Percentiles rank a stretch among this genome's conserved stretches.
Conservation (phyloP, 2,888 invertebrate species). For the Drosophila barbarae region DNA sequence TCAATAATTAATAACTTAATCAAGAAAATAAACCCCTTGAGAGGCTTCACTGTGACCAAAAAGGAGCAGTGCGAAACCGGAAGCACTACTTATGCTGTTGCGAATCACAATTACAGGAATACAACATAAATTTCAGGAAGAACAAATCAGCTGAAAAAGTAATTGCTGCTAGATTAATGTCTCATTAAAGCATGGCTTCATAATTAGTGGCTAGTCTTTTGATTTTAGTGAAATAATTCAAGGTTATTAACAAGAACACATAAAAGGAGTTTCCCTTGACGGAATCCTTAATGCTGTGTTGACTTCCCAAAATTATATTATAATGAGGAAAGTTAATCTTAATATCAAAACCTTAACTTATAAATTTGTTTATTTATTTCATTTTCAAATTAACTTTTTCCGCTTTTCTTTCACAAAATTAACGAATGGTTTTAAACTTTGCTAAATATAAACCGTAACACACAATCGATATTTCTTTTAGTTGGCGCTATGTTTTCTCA, state of each 20-base stretch:
- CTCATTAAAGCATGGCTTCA: background rate
- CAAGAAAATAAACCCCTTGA: background rate
- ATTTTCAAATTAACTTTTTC: no score
- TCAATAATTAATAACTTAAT: background rate
- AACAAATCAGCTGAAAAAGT: background rate
- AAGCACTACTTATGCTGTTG: constrained; percentile 3
- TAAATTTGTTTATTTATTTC: no score
- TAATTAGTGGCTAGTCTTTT: background rate
- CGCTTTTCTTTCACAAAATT: no score
- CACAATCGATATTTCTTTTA: no score
- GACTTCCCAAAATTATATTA: background rate
- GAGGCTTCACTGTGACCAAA: background rate
- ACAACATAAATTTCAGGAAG: background rate
- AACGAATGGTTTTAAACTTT: no score
- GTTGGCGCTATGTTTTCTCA: no score
- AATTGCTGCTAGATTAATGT: background rate
- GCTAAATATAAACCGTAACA: no score
- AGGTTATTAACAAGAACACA: background rate
- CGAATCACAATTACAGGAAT: constrained; percentile 1
- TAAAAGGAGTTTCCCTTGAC: background rate
- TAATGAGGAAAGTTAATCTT: background rate
- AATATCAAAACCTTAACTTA: no score
- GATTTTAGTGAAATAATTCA: background rate
- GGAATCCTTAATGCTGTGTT: background rate
- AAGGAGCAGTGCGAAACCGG: background rate